Evolutionary conservation across 2,113 vertebrate species (phyloP), one percentile per base, ranked within the genome.

Genomic region (Oryzias curvinotus): DNA sequence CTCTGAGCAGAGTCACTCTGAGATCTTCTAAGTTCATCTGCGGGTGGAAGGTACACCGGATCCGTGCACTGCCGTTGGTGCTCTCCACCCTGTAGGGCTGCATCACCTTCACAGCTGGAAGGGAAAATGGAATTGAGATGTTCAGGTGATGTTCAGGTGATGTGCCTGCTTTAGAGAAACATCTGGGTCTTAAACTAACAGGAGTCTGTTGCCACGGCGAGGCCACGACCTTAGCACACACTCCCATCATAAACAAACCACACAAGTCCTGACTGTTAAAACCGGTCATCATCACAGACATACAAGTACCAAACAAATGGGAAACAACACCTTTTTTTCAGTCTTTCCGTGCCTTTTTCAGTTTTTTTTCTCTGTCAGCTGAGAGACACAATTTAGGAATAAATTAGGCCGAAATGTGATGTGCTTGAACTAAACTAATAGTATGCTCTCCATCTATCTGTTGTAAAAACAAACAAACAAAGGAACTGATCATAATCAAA

Each of bases 21-120:
- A 89, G 36, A n/a, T 88, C 78, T 57, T 81, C 52, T 0, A 71
- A 68, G 1, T 45, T 25, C 0, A 5, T 16, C 3, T 45, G 15
- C 16, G 63, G 58, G 0, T 71, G 53, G 54, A 80, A 21, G 15
- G 30, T 28, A 64, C 90, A 91, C 17, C 48, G 60, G 5, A 91
- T 52, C 41, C 44, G 60, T 0, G 84, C 78, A 0, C 68, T 68
- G 0, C 86, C 85, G 0, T 65, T 41, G 26, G 23, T 63, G 67
- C 77, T 81, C 12, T 64, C 59, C 48, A 71, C 75, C 30, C 49
- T 82, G 63, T 89, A 89, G 1, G 87, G 85, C 63, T 91, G 90
- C 45, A 14, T 63, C 49, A 91, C 80, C 7, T 15, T 58, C 6
- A 84, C 12, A 25, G 49, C 90, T 91, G 68, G 12, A 2, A 42